A percentile compares a stretch with the other conserved stretches of the same genome.
phyloP scores from a whole-genome alignment of 1,140 invertebrate species.

The Megalopta genalis region DNA sequence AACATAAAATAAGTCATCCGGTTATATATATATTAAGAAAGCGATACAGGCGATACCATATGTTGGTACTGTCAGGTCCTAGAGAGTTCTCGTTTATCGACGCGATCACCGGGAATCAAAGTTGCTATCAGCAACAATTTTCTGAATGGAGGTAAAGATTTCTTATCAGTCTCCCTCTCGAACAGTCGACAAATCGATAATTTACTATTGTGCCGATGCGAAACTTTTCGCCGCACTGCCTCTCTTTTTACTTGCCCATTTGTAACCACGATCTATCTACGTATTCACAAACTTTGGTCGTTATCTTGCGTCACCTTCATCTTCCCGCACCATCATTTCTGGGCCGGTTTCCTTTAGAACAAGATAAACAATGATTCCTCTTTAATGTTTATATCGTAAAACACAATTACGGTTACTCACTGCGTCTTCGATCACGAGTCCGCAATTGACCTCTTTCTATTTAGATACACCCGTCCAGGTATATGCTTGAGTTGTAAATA shows the following conservation, averaged over 20 bases:
- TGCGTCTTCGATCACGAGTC: no score
- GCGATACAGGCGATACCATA: neutral
- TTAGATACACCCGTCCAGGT: no score
- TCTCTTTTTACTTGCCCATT: neutral
- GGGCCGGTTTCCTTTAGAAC: neutral
- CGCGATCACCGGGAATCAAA: neutral
- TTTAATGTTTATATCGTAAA: no score
- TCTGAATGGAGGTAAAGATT: no score
- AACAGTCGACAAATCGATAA: neutral
- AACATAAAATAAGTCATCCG: neutral
- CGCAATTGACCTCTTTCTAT: no score
- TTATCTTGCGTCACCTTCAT: neutral
- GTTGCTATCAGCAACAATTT: no score
- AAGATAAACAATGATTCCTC: no score
- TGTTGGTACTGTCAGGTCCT: neutral
- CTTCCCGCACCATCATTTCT: neutral
- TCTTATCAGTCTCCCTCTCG: neutral
- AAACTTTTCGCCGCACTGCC: neutral
- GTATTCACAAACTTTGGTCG: constrained; percentile 10
- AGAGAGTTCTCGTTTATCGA: neutral
- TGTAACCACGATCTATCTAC: neutral
- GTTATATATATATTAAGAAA: neutral
- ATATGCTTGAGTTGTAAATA: no score
- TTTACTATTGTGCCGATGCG: neutral
- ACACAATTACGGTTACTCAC: no score